A percentile compares a stretch with the other conserved stretches of the same genome.
These are phyloP conservation scores for Drosophila kikkawai DNA, from an alignment of 1,140 invertebrate genomes.

Conservation along the genomic window DNA sequence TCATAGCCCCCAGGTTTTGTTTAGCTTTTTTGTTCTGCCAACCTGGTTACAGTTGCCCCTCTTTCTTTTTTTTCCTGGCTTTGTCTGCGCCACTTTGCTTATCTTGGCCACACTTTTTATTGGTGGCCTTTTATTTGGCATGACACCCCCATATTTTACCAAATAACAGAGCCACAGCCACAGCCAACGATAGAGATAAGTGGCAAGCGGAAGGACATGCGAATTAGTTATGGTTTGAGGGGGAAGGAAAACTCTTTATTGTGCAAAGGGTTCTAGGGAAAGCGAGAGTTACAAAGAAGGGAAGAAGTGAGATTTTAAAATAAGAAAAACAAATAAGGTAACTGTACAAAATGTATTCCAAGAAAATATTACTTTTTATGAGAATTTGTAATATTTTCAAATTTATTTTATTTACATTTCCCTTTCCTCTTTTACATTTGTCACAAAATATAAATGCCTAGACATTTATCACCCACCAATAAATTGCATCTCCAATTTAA, in stretches of 20 bases:
- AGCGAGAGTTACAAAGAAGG: neutral
- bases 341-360: neutral
- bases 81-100: slow-evolving; percentile 68
- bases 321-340: neutral
- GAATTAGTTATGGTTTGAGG: slow-evolving; percentile 63
- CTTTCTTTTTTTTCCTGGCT: slow-evolving; percentile 12
- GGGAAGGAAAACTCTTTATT: neutral
- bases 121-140: slow-evolving; percentile 73
- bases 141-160: slow-evolving; percentile 69
- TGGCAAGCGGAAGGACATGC: slow-evolving; percentile 65
- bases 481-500: slow-evolving; percentile 19
- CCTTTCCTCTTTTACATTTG: neutral
- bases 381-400: neutral
- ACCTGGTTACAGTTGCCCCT: slow-evolving; percentile 26
- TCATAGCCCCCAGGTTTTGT: slow-evolving; percentile 55
- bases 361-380: neutral
- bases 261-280: neutral
- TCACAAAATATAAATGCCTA: neutral
- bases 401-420: neutral
- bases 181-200: slow-evolving; percentile 54
- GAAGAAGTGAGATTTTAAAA: neutral
- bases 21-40: slow-evolving; percentile 25
- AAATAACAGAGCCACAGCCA: slow-evolving; percentile 21
- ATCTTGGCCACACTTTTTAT: slow-evolving; percentile 78
- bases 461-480: slow-evolving; percentile 7